Conservation (phyloP, 1,140 invertebrate genomes). For the Anadara kagoshimensis region DNA sequence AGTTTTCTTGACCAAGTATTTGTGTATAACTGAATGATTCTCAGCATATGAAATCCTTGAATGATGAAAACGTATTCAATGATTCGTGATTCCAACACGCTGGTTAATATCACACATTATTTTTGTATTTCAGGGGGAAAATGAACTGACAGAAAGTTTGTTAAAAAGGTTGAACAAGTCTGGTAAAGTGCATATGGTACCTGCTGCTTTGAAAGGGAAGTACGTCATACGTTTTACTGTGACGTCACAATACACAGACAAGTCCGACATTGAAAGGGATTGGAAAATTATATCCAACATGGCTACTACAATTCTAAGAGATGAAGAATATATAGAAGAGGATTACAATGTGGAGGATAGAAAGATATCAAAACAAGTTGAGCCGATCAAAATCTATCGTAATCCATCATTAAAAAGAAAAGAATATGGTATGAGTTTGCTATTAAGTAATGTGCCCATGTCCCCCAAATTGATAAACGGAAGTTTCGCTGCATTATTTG, state of each 20-base stretch:
- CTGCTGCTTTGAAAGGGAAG: slow-evolving; percentile 78
- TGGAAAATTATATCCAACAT: slow-evolving; percentile 91
- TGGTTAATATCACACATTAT: not conserved
- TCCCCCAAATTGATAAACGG: slow-evolving; percentile 98
- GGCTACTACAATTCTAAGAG: slow-evolving; percentile 80
- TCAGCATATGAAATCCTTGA: too few relatives aligned
- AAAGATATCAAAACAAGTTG: slow-evolving; percentile 13
- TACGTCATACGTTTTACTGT: slow-evolving; percentile 96
- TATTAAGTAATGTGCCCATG: slow-evolving; percentile 94
- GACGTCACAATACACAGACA: slow-evolving; percentile 91
- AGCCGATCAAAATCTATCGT: slow-evolving; percentile 6
- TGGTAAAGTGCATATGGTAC: slow-evolving; percentile 73
- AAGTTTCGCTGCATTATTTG: slow-evolving; percentile 95
- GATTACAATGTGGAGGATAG: slow-evolving; percentile 15
- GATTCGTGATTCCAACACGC: too few relatives aligned
- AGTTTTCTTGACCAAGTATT: too few relatives aligned
- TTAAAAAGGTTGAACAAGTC: slow-evolving; percentile 69
- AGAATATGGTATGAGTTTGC: slow-evolving; percentile 92
- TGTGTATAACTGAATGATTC: too few relatives aligned
- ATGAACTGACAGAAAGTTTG: slow-evolving; percentile 71
- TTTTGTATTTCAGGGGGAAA: slow-evolving; percentile 63
- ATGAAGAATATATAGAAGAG: slow-evolving; percentile 55
- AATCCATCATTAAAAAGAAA: slow-evolving; percentile 48
- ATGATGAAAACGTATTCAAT: too few relatives aligned
- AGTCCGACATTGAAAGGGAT: slow-evolving; percentile 89